Evolutionary conservation across 2,797 vertebrate genomes (phyloP).

Genomic region (Aplochiton taeniatus): DNA sequence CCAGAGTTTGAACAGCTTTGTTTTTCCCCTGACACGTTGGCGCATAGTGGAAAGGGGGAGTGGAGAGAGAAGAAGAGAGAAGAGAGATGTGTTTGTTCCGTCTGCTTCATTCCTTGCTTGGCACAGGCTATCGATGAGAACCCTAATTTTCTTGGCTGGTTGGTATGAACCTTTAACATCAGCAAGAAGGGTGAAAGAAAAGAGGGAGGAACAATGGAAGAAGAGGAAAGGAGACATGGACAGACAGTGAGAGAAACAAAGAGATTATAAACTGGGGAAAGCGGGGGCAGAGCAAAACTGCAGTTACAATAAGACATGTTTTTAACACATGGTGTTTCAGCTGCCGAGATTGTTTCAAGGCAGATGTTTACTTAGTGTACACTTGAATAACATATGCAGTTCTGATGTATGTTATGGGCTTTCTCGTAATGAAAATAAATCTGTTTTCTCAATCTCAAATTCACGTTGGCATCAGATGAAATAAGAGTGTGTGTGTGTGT

Average conservation of each 20-base stretch:
- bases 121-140: too few species aligned
- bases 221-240: conserved; percentile 6
- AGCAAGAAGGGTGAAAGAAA: not conserved
- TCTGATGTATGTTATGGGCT: conserved; percentile 29
- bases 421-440: conserved; percentile 16
- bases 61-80: not conserved
- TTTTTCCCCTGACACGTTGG: conserved; percentile 63
- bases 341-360: too few species aligned
- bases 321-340: too few species aligned
- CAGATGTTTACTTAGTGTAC: too few species aligned
- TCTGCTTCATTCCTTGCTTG: not conserved
- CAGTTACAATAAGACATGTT: too few species aligned
- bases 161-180: too few species aligned
- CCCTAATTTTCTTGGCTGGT: too few species aligned
- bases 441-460: conserved; percentile 34
- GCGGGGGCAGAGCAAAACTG: too few species aligned
- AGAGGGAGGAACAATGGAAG: not conserved
- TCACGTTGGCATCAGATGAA: conserved; percentile 47
- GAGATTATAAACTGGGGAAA: too few species aligned
- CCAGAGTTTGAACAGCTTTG: conserved; percentile 29
- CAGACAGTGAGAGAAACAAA: not conserved
- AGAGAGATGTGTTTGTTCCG: not conserved
- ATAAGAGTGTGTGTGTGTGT: conserved; percentile 34
- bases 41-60: conserved; percentile 46
- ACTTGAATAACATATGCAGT: not conserved